Base-by-base conservation (phyloP, 2,113 vertebrate species). In the Corythaeola cristata region DNA sequence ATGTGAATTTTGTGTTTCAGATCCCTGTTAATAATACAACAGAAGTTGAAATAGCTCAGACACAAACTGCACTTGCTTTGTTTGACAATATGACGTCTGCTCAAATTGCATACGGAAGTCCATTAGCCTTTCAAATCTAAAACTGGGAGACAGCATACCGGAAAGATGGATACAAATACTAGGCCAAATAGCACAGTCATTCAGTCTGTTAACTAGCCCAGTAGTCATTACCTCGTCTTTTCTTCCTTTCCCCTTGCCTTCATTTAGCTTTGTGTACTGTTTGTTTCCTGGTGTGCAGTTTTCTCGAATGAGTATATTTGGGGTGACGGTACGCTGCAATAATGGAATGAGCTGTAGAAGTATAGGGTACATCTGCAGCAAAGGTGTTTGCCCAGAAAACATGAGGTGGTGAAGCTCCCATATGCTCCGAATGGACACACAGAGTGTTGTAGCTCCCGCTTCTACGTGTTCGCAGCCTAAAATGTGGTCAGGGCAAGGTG, bases 31-130 rank as follows among this genome's bases (percentile, higher is more conserved):
- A 41, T 79, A 69, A 66, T 71, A 62, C 8, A 58, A 44, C 8
- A 71, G 72, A 67, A 89, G 15, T 10, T 92, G 80, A 73, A 90
- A 49, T 49, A 87, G 80, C 64, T 92, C 47, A 67, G 85, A 26
- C 22, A 11, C 50, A 44, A 88, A 63, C 47, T 79, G 66, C 24
- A n/a, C 41, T 90, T 66, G 83, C 50, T 78, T 88, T 86, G 35
- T 62, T 90, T 92, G 79, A 75, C n/a, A 77, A 37, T 30, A 12
- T 24, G 39, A 28, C 7, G 3, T 81, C 77, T 58, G 24, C 56
- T 85, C 56, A 62, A 8, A 45, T 37, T 69, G 80, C 63, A 27
- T 39, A 53, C 55, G 52, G 86, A 64, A 73, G 58, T 75, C 66
- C 81, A 53, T 62, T 91, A 72, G 81, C 74, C 49, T 93, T 78